Evolutionary conservation across 2,888 invertebrate species (phyloP), one percentile per base, ranked within the genome.

Genomic region (Belgica antarctica): DNA sequence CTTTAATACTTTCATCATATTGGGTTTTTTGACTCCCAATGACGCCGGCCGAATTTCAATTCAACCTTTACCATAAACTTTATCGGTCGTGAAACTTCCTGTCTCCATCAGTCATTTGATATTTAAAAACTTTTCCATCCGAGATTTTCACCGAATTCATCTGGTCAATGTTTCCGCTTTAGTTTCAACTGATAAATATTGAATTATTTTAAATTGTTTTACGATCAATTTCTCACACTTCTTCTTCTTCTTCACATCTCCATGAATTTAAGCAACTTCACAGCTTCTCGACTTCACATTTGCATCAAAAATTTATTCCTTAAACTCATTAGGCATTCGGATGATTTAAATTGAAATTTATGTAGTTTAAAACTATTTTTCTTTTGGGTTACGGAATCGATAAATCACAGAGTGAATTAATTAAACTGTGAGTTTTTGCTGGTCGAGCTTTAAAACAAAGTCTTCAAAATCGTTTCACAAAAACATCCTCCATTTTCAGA

Each of bases 131-230:
- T n/a, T n/a, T n/a, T n/a, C n/a, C n/a, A n/a, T n/a, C n/a, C n/a
- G n/a, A n/a, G 52, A 52, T 52, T 12, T 1, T 2, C 52, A 52
- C n/a, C n/a, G n/a, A n/a, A n/a, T n/a, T n/a, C n/a, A n/a, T n/a
- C n/a, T n/a, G n/a, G n/a, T n/a, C n/a, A n/a, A n/a, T n/a, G 22
- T 52, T 52, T 52, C 22, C 52, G 19, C 22, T 52, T 52, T 52
- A 8, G 22, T n/a, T n/a, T 17, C 22, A 52, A 8, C 22, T 52
- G 17, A 31, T 3, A 52, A 19, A 52, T 52, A 52, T 52, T 52
- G 52, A 52, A 52, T 52, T 52, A 52, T 52, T 52, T 52, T 52
- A 22, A 52, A 52, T 52, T 52, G 52, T 52, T 52, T 52, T 52
- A 52, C 17, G 12, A 52, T 52, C 52, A 52, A 52, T 17, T 22